Base-by-base conservation (phyloP, 2,113 vertebrate genomes). In the Alligator sinensis region DNA sequence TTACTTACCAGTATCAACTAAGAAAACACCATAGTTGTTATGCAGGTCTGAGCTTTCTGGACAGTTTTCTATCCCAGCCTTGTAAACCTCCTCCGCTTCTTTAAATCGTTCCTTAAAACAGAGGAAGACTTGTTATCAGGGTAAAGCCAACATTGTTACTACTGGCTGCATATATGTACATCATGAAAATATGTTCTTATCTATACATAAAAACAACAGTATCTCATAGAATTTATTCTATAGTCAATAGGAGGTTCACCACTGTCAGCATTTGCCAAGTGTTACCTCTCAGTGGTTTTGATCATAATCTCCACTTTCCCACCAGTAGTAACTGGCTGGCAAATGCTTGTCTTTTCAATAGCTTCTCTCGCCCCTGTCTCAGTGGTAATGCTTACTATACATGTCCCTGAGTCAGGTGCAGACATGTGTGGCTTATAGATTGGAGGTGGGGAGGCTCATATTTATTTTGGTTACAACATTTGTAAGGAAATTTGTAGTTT, bases 1-100 rank as follows among this genome's bases (percentile, higher is more conserved):
- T 92, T 22, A 92, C 98, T 98, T 95, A 99, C 99, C 99, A 0
- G 98, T 98, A 82, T 99, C 99, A 62, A 99, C 99, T 92, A 99
- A 97, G 96, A 99, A 99, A 80, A 99, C 99, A 0, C 99, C 99
- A 0, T 99, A 99, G 97, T 99, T 99, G 91, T 99, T 99, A 92
- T 99, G 99, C 66, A 99, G 98, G 96, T 99, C 99, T 0, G 99
- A 99, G 97, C 98, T 99, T 89, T 99, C 99, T 0, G 99, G 99
- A 75, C 99, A 99, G 70, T 98, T 99, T 95, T 98, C 98, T 89
- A 99, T 98, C 38, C 99, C 99, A 86, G 98, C 98, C 75, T 98
- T 96, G 86, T 99, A 99, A 54, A 99, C 96, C 25, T 99, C 98
- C 84, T 99, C 98, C 2, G 99, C 99, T 96, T 99, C 99, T 81